Conservation (phyloP, 1,140 invertebrate species). For the Hycleus cichorii region DNA sequence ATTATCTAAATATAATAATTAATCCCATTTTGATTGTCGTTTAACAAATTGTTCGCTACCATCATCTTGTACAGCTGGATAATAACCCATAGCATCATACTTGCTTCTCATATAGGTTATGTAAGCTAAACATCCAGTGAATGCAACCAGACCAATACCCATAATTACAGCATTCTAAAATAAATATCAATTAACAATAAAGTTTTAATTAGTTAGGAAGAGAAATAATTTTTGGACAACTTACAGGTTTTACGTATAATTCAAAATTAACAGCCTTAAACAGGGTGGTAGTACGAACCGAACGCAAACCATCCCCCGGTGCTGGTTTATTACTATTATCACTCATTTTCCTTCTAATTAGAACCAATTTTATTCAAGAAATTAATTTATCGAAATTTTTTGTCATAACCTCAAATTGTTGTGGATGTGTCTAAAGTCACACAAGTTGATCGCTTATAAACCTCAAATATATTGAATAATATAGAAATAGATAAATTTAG, state of each 20-base stretch:
- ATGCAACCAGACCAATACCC: slow-evolving; percentile 61
- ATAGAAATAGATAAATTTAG: background rate
- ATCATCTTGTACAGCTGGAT: slow-evolving; percentile 64
- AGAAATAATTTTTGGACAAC: slow-evolving; percentile 22
- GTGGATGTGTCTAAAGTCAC: background rate
- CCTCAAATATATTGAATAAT: background rate
- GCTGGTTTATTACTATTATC: slow-evolving; percentile 21
- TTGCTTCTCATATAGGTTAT: slow-evolving; percentile 72
- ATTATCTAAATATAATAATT: background rate
- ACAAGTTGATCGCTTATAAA: background rate
- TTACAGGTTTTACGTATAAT: slow-evolving; percentile 74
- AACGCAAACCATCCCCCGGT: slow-evolving; percentile 71
- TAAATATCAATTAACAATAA: slow-evolving; percentile 22
- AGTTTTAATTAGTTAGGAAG: no score
- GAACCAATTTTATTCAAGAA: background rate
- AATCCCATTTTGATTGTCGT: slow-evolving; percentile 72
- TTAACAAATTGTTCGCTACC: slow-evolving; percentile 64
- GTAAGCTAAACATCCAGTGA: slow-evolving; percentile 58
- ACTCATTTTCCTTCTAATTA: background rate
- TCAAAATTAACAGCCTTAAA: slow-evolving; percentile 77
- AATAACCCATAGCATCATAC: slow-evolving; percentile 69
- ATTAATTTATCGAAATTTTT: background rate
- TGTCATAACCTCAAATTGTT: background rate
- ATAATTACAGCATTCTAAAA: slow-evolving; percentile 76
- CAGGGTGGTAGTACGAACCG: slow-evolving; percentile 57